Conservation (phyloP, 1,140 invertebrate species). For the Cataglyphis hispanica region DNA sequence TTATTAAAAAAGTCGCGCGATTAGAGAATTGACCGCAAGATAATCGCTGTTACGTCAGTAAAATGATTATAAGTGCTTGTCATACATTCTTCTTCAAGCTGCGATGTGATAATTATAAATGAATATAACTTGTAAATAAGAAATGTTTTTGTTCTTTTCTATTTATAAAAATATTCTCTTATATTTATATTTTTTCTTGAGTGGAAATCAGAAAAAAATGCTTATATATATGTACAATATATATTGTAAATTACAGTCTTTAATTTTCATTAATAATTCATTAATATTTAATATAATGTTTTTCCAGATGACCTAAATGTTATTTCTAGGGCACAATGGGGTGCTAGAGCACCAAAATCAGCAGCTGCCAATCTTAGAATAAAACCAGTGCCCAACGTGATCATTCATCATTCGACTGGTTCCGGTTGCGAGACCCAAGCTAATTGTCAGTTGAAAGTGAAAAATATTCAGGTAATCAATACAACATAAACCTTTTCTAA, state of each 20-base stretch:
- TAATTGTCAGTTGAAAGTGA: constrained; percentile 75
- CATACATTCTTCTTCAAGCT: not conserved
- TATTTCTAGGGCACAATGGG: constrained; percentile 80
- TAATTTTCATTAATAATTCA: not conserved
- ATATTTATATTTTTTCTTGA: not conserved
- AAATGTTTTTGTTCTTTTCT: not conserved
- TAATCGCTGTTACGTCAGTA: not conserved
- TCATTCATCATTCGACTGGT: constrained; percentile 84
- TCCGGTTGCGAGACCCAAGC: constrained; percentile 78
- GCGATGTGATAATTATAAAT: not conserved
- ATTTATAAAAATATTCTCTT: not conserved
- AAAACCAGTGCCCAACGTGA: constrained; percentile 76
- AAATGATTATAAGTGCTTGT: not conserved
- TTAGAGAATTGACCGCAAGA: not conserved
- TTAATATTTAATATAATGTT: not conserved
- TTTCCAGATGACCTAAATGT: constrained; percentile 69
- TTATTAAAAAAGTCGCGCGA: not conserved
- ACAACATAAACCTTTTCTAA: not conserved
- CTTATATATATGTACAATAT: too few relatives aligned
- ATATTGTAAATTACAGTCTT: not conserved
- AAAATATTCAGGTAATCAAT: constrained; percentile 78
- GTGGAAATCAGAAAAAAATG: not conserved
- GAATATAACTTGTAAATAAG: not conserved
- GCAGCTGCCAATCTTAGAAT: constrained; percentile 50
- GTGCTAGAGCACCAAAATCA: constrained; percentile 68